These are phyloP conservation scores for Neodon shergylaensis DNA, from an alignment of 2,113 vertebrate genomes.

Conservation along the genomic window DNA sequence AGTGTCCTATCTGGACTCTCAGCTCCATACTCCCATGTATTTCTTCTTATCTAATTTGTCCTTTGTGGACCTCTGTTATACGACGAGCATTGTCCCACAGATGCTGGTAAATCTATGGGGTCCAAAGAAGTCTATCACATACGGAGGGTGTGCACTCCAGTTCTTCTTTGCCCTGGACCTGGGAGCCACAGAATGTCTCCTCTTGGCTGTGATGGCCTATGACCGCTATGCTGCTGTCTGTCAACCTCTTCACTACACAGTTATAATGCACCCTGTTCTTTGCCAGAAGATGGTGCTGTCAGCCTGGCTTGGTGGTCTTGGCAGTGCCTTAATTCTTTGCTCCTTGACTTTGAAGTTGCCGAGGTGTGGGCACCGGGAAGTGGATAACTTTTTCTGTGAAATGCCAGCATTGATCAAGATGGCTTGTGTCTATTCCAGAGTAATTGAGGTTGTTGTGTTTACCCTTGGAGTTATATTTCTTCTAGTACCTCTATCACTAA, in stretches of 20 bases:
- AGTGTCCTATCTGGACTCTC: slow-evolving; percentile 20
- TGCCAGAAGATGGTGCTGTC: slow-evolving; percentile 57
- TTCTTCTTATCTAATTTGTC: slow-evolving; percentile 73
- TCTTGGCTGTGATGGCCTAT: slow-evolving; percentile 73
- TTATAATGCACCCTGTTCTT: slow-evolving; percentile 56
- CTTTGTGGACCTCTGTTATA: slow-evolving; percentile 65
- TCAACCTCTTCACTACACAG: slow-evolving; percentile 62
- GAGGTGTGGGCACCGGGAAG: slow-evolving; percentile 45
- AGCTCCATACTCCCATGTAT: slow-evolving; percentile 75
- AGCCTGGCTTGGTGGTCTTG: slow-evolving; percentile 48
- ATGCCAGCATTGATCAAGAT: slow-evolving; percentile 65
- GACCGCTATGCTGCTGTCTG: slow-evolving; percentile 70
- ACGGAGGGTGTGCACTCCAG: slow-evolving; percentile 57
- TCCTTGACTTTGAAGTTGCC: slow-evolving; percentile 54
- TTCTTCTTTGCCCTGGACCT: slow-evolving; percentile 69
- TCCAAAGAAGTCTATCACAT: slow-evolving; percentile 31
- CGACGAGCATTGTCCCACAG: slow-evolving; percentile 64
- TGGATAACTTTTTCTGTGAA: slow-evolving; percentile 74
- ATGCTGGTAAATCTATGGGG: slow-evolving; percentile 67
- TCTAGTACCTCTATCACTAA: slow-evolving; percentile 15
- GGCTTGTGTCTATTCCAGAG: slow-evolving; percentile 61
- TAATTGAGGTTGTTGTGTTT: slow-evolving; percentile 28
- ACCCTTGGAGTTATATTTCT: slow-evolving; percentile 29
- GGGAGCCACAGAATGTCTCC: slow-evolving; percentile 64
- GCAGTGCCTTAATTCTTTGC: slow-evolving; percentile 31